These are phyloP conservation scores for Zoanthus solanderi DNA, from an alignment of 92 coral and sea anemone species.

Conservation along the genomic window DNA sequence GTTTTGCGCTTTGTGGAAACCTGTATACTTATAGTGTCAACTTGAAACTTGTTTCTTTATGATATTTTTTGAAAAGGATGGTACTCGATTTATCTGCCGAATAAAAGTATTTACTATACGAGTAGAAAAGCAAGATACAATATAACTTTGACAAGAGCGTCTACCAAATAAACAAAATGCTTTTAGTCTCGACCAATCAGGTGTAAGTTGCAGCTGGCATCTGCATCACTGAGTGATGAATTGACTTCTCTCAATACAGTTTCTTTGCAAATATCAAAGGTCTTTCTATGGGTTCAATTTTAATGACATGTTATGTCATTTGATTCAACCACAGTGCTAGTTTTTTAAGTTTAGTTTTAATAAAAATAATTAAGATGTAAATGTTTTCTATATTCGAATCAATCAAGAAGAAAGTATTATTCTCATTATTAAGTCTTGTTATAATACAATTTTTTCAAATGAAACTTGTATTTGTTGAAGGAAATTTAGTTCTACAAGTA, in stretches of 20 bases:
- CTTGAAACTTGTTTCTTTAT: not conserved
- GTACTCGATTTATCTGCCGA: not conserved
- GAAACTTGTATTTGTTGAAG: too few relatives aligned
- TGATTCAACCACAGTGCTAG: too few relatives aligned
- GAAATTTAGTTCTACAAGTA: too few relatives aligned
- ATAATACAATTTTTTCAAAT: too few relatives aligned
- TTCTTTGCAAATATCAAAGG: too few relatives aligned
- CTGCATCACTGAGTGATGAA: not conserved
- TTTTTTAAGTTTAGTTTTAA: too few relatives aligned
- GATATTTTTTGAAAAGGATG: not conserved
- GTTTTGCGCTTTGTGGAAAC: not conserved
- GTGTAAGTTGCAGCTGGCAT: not conserved
- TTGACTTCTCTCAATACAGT: not conserved
- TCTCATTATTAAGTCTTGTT: too few relatives aligned
- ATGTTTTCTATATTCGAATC: too few relatives aligned
- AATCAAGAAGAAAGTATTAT: too few relatives aligned
- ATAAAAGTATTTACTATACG: not conserved
- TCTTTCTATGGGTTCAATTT: too few relatives aligned
- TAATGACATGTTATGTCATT: too few relatives aligned
- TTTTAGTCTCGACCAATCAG: not conserved
- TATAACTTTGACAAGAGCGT: not conserved
- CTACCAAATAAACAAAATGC: not conserved
- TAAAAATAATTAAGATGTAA: too few relatives aligned
- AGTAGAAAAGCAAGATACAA: not conserved
- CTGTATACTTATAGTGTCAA: not conserved